Base-by-base conservation (phyloP, 2,797 vertebrate genomes). In the Lacerta agilis region DNA sequence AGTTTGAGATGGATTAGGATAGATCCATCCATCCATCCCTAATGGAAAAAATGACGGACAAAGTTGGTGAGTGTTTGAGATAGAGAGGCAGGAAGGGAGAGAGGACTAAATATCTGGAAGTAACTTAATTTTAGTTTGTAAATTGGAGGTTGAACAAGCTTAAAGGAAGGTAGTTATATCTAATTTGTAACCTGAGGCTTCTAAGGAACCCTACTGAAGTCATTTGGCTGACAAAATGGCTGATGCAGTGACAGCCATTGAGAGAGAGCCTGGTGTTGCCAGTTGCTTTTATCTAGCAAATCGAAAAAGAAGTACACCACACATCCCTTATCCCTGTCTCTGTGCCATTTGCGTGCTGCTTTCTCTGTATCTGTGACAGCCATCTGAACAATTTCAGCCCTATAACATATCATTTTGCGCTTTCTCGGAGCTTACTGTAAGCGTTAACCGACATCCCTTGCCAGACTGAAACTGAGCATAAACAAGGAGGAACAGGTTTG, bases 271-370 rank as follows among this genome's bases (percentile, higher is more conserved):
- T 87, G 82, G 78, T 29, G 27, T 77, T 77, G 55, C 86, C 81
- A 87, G 66, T 81, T 85, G 89, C 61, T 61, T 29, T 84, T 85
- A 87, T 49, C 29, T 27, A 75, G 67, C 82, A 83, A 88, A 79
- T 13, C 79, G 38, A 71, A 82, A 80, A 55, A 89, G 88, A 90
- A 41, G 8, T 23, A 77, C 3, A 8, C 45, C 84, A 79, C 27
- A 78, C 41, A 33, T 66, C 90, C 79, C 82, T 55, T 41, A 64
- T 90, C 79, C 17, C 79, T 18, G 11, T 18, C n/a, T 78, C 49
- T 5, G 67, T 84, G 79, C n/a, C 64, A 7, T 43, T 73, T 72
- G 4, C 4, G 15, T 81, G n/a, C n/a, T 33, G 8, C 61, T 18
- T 66, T 64, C 9, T 38, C 5, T 23, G 9, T 0, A 0, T 58